A percentile compares a stretch with the other conserved stretches of the same genome.
These are phyloP conservation scores for Pseudochirops cupreus DNA, from an alignment of 2,797 vertebrate genomes.

Conservation along the genomic window DNA sequence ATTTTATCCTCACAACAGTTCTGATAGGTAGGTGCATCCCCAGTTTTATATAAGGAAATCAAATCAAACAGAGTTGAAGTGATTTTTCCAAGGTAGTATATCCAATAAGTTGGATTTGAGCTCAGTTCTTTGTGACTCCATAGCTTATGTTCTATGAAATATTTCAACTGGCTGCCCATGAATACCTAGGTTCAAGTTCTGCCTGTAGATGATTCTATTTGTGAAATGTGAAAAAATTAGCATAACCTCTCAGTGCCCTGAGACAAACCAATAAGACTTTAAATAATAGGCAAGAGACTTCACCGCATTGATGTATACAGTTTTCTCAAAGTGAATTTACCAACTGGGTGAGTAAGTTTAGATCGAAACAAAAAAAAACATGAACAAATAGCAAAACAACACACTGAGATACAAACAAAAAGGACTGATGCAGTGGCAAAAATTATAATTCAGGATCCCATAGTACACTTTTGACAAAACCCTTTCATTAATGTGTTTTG, in stretches of 20 bases:
- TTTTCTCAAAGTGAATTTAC: neutral
- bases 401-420: neutral
- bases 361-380: neutral
- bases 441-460: neutral
- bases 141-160: neutral
- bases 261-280: neutral
- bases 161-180: neutral
- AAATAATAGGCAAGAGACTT: neutral
- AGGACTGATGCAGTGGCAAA: neutral
- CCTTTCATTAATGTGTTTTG: neutral
- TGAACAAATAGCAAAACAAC: neutral
- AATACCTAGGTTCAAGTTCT: neutral
- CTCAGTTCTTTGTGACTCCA: neutral
- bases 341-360: neutral
- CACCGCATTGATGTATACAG: neutral
- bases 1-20: neutral
- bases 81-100: neutral
- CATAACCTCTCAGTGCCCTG: neutral
- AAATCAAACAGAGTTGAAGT: neutral
- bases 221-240: neutral
- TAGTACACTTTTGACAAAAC: neutral
- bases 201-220: neutral
- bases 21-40: fast-evolving
- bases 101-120: neutral
- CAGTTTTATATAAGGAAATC: neutral